A percentile compares a stretch with the other conserved stretches of the same genome.
Evolutionary conservation across 2,797 vertebrate genomes (phyloP).

Genomic region (Triplophysa yarkandensis): DNA sequence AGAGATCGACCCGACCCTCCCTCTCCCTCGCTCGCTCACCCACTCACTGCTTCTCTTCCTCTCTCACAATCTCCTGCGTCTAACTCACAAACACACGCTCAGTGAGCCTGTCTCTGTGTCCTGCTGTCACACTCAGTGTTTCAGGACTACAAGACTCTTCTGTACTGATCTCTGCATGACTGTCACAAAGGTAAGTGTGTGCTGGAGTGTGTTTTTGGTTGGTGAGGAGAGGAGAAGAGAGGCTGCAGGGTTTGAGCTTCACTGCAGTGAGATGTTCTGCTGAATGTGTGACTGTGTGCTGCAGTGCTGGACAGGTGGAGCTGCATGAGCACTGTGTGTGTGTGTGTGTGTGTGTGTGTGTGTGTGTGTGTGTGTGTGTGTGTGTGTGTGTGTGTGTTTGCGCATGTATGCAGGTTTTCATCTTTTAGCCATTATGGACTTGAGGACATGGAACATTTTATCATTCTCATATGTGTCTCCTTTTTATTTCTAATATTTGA

Average conservation of each 20-base stretch:
- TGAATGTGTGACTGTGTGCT: constrained; percentile 31
- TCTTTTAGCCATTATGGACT: constrained; percentile 1
- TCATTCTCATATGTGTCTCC: constrained; percentile 21
- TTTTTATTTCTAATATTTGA: constrained; percentile 44
- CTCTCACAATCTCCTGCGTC: constrained; percentile 38
- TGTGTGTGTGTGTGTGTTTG: constrained; percentile 30
- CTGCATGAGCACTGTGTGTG: constrained; percentile 24
- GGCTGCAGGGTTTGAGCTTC: constrained; percentile 21
- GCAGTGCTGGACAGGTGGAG: constrained; percentile 26
- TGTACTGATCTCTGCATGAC: constrained; percentile 88
- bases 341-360: constrained; percentile 18
- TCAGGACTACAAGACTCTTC: constrained; percentile 75
- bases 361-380: constrained; percentile 17
- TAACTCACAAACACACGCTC: constrained; percentile 22
- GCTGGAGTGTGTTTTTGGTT: constrained; percentile 19
- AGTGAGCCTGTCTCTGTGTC: constrained; percentile 21
- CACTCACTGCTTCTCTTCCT: constrained; percentile 46
- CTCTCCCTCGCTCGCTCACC: constrained; percentile 54
- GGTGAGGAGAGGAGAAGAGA: not conserved
- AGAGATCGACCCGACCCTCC: constrained; percentile 72
- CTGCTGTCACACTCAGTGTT: constrained; percentile 59
- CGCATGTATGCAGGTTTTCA: not conserved
- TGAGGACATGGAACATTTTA: no score
- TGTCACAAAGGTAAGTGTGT: constrained; percentile 89
- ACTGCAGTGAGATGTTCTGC: constrained; percentile 37